These are phyloP conservation scores for Mactromeris polynyma DNA, from an alignment of 2,888 invertebrate genomes.

Conservation along the genomic window DNA sequence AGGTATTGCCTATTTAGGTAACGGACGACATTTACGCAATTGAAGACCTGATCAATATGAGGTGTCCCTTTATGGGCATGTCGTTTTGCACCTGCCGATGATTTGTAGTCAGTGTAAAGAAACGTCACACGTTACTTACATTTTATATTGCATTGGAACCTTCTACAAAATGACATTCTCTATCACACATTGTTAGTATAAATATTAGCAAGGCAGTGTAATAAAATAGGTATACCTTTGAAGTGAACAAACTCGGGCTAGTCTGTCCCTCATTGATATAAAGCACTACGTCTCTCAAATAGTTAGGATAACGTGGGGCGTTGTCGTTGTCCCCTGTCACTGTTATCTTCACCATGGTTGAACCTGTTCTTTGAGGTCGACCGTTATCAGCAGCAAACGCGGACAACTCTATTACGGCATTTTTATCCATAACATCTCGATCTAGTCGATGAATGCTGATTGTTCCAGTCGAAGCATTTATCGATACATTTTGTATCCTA, in stretches of 20 bases:
- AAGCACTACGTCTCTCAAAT: background rate
- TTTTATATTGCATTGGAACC: too few species aligned
- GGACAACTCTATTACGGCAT: background rate
- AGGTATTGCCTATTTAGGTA: too few species aligned
- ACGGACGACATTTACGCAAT: too few species aligned
- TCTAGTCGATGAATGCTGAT: background rate
- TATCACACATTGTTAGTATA: too few species aligned
- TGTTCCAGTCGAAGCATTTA: background rate
- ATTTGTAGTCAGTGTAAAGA: too few species aligned
- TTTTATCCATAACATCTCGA: background rate
- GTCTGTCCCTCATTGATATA: constrained; percentile 15
- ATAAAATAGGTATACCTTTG: background rate
- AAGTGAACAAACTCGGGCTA: background rate
- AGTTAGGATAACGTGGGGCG: background rate
- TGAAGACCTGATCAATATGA: too few species aligned
- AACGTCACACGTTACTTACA: too few species aligned
- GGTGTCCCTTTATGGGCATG: too few species aligned
- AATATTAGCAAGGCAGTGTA: too few species aligned
- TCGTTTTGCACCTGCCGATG: too few species aligned
- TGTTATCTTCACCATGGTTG: background rate
- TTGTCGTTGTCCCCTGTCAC: constrained; percentile 45
- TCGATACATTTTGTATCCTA: background rate
- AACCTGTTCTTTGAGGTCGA: background rate
- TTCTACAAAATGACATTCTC: too few species aligned
- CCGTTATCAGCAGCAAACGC: background rate